phyloP scores from a whole-genome alignment of 2,797 vertebrate genomes.

The Tokudaia tokunoshimensis region DNA sequence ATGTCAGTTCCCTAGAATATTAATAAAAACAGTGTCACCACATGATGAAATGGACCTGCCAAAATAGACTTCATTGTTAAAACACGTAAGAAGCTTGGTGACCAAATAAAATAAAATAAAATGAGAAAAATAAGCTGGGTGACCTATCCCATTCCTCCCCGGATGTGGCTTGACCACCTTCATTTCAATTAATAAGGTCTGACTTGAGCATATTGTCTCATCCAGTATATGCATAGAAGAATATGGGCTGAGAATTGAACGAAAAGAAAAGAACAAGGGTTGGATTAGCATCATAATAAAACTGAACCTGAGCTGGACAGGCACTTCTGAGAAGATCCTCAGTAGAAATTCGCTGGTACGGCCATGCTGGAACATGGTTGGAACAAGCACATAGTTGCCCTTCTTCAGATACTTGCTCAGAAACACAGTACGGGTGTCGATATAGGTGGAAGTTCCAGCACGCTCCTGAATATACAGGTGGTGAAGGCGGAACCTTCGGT shows the following conservation, averaged over 20 bases:
- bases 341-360: conserved; percentile 92
- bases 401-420: conserved; percentile 89
- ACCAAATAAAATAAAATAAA: not conserved
- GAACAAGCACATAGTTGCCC: conserved; percentile 94
- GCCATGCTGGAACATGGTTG: conserved; percentile 92
- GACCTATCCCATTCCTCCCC: not conserved
- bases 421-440: conserved; percentile 93
- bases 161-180: not conserved
- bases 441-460: conserved; percentile 90
- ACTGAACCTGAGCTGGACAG: conserved; percentile 83
- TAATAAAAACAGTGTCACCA: conserved; percentile 35
- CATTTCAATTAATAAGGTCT: conserved; percentile 5
- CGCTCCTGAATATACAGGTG: conserved; percentile 91
- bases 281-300: not conserved
- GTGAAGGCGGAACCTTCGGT: conserved; percentile 95
- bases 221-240: not conserved
- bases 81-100: conserved; percentile 39
- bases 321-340: conserved; percentile 93
- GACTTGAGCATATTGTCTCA: not conserved
- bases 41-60: conserved; percentile 8
- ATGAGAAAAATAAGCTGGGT: not conserved
- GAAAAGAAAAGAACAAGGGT: not conserved
- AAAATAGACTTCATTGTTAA: conserved; percentile 48
- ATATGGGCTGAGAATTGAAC: not conserved
- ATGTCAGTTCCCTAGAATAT: conserved; percentile 91